These are phyloP conservation scores for Chrysochloris asiatica DNA, from an alignment of 2,113 vertebrate species.

Conservation along the genomic window DNA sequence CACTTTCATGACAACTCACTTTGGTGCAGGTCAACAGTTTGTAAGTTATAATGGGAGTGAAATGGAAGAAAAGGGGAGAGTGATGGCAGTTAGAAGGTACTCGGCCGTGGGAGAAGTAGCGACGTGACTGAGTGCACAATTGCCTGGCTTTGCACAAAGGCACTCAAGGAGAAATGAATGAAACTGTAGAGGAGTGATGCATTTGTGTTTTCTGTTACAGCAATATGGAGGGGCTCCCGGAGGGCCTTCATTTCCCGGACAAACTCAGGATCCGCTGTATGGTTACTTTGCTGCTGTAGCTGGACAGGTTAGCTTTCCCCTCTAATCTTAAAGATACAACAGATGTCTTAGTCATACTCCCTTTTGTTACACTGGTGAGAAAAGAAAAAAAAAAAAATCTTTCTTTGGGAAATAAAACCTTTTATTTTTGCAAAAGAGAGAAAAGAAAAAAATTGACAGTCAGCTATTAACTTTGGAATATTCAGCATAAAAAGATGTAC, in stretches of 20 bases:
- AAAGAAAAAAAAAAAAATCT: not conserved
- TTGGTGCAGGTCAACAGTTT: not conserved
- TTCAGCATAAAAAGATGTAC: constrained; percentile 10
- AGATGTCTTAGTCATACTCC: no score
- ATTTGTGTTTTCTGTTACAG: constrained; percentile 51
- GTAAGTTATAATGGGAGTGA: not conserved
- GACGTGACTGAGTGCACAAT: no score
- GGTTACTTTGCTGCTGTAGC: constrained; percentile 87
- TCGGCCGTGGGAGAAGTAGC: not conserved
- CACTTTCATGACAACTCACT: not conserved
- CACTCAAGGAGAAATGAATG: not conserved
- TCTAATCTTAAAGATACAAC: not conserved
- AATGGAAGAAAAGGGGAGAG: not conserved
- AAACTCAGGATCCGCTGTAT: constrained; percentile 87
- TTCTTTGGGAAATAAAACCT: not conserved
- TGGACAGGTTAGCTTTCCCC: constrained; percentile 83
- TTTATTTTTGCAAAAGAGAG: not conserved
- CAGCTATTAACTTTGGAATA: not conserved
- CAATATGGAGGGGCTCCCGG: constrained; percentile 87
- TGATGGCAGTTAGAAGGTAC: not conserved
- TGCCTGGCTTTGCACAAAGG: not conserved
- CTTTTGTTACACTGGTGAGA: not conserved
- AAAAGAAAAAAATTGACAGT: not conserved
- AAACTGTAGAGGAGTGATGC: not conserved
- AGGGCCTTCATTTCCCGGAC: constrained; percentile 85